phyloP scores from a whole-genome alignment of 92 coral and sea anemone species.

The Blastomussa wellsi region DNA sequence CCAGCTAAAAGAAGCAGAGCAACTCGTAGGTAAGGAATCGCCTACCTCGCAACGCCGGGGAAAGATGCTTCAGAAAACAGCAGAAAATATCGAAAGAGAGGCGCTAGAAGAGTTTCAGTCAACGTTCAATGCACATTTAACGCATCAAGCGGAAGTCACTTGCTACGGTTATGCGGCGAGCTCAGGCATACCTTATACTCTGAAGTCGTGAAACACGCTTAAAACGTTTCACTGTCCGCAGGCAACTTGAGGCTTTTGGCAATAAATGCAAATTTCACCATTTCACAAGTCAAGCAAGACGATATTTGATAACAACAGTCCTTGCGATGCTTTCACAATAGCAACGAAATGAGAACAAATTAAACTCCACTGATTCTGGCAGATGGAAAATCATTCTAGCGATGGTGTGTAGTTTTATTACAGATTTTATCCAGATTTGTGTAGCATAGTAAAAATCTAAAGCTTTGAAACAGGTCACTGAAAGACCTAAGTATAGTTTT shows the following conservation, averaged over 20 bases:
- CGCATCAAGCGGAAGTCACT: conserved; percentile 56
- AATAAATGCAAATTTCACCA: not conserved
- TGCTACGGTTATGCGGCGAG: conserved; percentile 61
- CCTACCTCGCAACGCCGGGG: conserved; percentile 74
- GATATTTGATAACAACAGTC: conserved; percentile 4
- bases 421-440: not conserved
- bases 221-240: not conserved
- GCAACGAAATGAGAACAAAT: not conserved
- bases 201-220: conserved; percentile 1
- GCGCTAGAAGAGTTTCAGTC: conserved; percentile 64
- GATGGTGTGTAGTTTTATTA: not conserved
- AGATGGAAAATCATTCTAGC: not conserved
- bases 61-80: conserved; percentile 66
- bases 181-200: conserved; percentile 8
- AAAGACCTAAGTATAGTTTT: not conserved
- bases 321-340: not conserved
- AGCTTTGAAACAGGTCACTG: not conserved
- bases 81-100: conserved; percentile 71
- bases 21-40: conserved; percentile 48
- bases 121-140: conserved; percentile 53
- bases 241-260: not conserved
- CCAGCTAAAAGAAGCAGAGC: conserved; percentile 60
- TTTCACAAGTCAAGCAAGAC: not conserved
- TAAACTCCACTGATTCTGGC: not conserved
- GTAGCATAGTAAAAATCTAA: not conserved